Percentiles rank a stretch among this genome's conserved stretches.
phyloP scores from a whole-genome alignment of 2,888 invertebrate species.

The Lasioglossum pauxillum region DNA sequence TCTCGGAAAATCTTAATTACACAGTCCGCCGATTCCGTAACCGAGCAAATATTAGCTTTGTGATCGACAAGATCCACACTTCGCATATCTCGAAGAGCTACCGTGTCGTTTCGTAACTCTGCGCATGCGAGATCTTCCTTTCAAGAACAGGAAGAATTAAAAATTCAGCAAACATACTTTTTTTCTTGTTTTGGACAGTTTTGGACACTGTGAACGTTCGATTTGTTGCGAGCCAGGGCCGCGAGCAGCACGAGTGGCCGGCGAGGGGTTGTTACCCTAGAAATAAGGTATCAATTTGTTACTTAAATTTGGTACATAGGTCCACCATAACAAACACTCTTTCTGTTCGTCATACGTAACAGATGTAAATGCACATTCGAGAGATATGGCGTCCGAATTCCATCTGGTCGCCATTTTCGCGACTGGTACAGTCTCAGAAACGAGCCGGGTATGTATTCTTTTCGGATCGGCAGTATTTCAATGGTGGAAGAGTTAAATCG shows the following conservation, averaged over 20 bases:
- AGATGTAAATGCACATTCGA: no score
- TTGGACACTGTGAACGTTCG: no score
- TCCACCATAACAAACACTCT: no score
- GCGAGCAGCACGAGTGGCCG: no score
- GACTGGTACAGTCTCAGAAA: no score
- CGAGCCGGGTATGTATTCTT: no score
- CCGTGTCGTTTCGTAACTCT: neutral
- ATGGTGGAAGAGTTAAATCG: neutral
- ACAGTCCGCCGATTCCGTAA: constrained; percentile 12
- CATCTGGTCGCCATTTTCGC: neutral
- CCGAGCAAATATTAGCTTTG: neutral
- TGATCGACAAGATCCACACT: neutral
- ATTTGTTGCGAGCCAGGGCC: no score
- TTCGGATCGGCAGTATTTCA: neutral
- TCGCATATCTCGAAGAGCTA: constrained; percentile 27
- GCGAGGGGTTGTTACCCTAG: no score
- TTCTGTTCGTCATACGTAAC: no score
- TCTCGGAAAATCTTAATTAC: neutral
- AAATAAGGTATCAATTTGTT: no score
- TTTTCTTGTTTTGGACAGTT: neutral
- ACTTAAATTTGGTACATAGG: no score
- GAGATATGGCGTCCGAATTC: neutral
- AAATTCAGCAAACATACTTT: neutral
- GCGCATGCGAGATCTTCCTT: neutral
- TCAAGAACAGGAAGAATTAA: neutral